Evolutionary conservation across 2,797 vertebrate genomes (phyloP).

Genomic region (Typhlichthys eigenmanni): DNA sequence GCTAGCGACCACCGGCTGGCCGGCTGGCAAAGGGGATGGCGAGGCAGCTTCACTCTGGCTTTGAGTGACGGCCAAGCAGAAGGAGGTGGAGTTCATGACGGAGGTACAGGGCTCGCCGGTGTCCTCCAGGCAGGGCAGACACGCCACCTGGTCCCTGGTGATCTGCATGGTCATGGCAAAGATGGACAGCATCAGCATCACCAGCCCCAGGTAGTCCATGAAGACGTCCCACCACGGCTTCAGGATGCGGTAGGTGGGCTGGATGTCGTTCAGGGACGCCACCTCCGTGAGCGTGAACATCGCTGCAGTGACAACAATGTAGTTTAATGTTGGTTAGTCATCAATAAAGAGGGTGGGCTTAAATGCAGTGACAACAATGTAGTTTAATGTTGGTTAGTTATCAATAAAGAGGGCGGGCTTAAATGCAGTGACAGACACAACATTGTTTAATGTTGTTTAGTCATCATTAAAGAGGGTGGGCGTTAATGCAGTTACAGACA

Average conservation of each 20-base stretch:
- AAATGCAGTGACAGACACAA: too few species aligned
- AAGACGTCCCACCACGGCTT: constrained; percentile 99
- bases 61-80: constrained; percentile 43
- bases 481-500: too few species aligned
- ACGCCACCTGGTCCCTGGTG: constrained; percentile 98
- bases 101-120: constrained; percentile 49
- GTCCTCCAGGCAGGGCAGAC: constrained; percentile 87
- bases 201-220: constrained; percentile 98
- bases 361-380: constrained; percentile 70
- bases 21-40: constrained; percentile 24
- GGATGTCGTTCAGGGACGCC: constrained; percentile 97
- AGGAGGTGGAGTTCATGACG: neutral
- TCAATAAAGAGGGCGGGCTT: too few species aligned
- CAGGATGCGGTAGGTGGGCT: constrained; percentile 97
- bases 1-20: constrained; percentile 20
- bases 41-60: constrained; percentile 54
- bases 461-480: too few species aligned
- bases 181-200: constrained; percentile 99
- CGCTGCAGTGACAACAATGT: constrained; percentile 78
- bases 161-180: constrained; percentile 99
- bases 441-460: too few species aligned
- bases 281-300: constrained; percentile 99
- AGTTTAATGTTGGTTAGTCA: constrained; percentile 2
- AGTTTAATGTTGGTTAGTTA: constrained; percentile 1
- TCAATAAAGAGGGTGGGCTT: too few species aligned